phyloP scores from a whole-genome alignment of 2,113 vertebrate genomes.

The Paralichthys olivaceus region DNA sequence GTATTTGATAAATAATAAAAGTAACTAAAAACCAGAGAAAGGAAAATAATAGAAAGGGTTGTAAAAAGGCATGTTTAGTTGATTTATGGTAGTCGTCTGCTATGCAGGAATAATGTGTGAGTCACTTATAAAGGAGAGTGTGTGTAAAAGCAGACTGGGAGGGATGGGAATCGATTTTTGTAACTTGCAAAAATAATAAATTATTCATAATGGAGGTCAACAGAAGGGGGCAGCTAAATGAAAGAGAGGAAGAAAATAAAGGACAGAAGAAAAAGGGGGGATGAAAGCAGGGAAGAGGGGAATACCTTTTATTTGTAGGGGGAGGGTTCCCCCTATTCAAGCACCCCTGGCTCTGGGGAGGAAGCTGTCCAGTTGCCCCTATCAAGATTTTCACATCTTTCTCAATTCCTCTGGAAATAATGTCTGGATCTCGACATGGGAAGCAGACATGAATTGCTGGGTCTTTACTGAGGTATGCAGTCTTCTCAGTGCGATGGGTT shows the following conservation, averaged over 20 bases:
- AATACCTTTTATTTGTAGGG: neutral
- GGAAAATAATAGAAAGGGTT: too few relatives aligned
- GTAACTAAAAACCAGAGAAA: too few relatives aligned
- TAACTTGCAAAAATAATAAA: neutral
- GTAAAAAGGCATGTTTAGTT: too few relatives aligned
- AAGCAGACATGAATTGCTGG: neutral
- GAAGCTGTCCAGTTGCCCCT: neutral
- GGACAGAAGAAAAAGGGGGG: neutral
- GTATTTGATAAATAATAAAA: too few relatives aligned
- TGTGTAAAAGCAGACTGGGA: neutral
- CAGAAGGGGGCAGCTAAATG: neutral
- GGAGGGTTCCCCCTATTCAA: neutral
- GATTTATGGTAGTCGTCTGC: neutral
- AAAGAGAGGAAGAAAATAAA: neutral
- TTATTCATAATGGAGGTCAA: neutral
- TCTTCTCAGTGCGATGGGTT: neutral
- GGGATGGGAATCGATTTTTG: neutral
- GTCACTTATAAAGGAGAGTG: neutral
- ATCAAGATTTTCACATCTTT: neutral
- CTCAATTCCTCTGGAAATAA: neutral
- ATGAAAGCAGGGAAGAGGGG: neutral
- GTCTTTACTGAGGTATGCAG: too few relatives aligned
- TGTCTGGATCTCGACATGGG: neutral
- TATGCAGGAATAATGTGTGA: neutral
- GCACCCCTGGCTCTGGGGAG: neutral